These are phyloP conservation scores for Taurulus bubalis DNA, from an alignment of 2,113 vertebrate species.

Conservation along the genomic window DNA sequence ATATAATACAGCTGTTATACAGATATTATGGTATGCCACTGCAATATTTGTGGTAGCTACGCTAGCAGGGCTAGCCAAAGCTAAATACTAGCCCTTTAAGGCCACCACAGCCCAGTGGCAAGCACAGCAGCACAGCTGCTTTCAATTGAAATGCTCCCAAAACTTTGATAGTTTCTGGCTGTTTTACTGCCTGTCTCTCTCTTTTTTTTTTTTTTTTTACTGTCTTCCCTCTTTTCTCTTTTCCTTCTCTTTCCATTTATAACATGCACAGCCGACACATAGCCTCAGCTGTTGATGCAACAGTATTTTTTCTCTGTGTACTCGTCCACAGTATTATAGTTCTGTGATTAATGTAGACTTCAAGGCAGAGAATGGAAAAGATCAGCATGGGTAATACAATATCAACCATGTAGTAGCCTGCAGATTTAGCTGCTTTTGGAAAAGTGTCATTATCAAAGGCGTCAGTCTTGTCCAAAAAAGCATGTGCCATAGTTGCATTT, in stretches of 20 bases:
- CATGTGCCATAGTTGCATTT: neutral
- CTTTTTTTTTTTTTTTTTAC: constrained; percentile 10
- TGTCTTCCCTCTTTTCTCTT: constrained; percentile 16
- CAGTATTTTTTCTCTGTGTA: neutral
- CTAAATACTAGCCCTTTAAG: constrained; percentile 33
- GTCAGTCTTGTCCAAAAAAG: neutral
- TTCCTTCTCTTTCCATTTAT: constrained; percentile 14
- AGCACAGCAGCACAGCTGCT: constrained; percentile 32
- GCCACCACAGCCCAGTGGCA: constrained; percentile 28
- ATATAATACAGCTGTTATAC: constrained; percentile 8
- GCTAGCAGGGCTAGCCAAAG: constrained; percentile 11
- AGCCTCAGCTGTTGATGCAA: neutral
- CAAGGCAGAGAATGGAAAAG: neutral
- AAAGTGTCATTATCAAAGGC: neutral
- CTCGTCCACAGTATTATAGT: neutral
- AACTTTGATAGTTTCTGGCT: constrained; percentile 38
- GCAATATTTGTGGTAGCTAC: constrained; percentile 20
- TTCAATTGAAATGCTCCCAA: constrained; percentile 37
- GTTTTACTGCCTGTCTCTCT: constrained; percentile 16
- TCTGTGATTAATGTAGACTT: neutral
- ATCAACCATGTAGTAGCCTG: neutral
- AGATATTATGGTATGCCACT: constrained; percentile 1
- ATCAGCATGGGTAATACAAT: neutral
- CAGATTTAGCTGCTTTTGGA: neutral
- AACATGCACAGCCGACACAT: constrained; percentile 1